A percentile compares a stretch with the other conserved stretches of the same genome.
These are phyloP conservation scores for Lysiphlebus fabarum DNA, from an alignment of 1,140 invertebrate genomes.

Conservation along the genomic window DNA sequence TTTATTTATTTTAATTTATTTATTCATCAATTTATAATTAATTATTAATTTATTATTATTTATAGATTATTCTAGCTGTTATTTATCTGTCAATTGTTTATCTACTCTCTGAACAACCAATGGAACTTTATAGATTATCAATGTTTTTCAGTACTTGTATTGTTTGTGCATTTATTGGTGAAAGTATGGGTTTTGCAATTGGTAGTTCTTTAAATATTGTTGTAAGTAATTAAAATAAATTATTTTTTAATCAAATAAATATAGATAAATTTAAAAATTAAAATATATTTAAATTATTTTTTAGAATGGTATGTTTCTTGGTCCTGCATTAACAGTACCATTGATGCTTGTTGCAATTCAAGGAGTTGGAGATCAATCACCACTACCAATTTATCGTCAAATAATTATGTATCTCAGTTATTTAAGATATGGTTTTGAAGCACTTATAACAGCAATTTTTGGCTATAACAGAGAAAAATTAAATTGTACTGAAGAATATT, in stretches of 20 bases:
- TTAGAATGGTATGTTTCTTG: constrained; percentile 77
- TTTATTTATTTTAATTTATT: neutral
- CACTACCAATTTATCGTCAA: constrained; percentile 66
- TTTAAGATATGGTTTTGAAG: constrained; percentile 76
- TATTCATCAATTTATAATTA: neutral
- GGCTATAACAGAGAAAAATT: constrained; percentile 68
- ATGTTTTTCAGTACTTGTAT: constrained; percentile 69
- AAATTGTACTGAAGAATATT: constrained; percentile 66
- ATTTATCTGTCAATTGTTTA: constrained; percentile 82
- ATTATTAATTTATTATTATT: constrained; percentile 28
- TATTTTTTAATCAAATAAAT: constrained; percentile 7
- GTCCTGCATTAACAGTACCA: constrained; percentile 70
- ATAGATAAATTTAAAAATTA: neutral
- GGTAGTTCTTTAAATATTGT: constrained; percentile 68
- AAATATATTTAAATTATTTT: neutral
- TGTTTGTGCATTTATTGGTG: constrained; percentile 68
- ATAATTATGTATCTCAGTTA: constrained; percentile 81
- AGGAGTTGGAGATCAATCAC: constrained; percentile 65
- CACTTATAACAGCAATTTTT: constrained; percentile 73
- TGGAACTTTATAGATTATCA: constrained; percentile 70
- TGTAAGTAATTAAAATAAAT: constrained; percentile 55
- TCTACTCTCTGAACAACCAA: constrained; percentile 79
- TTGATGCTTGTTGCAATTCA: constrained; percentile 75
- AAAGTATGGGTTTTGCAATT: constrained; percentile 71
- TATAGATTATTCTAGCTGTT: constrained; percentile 68